phyloP scores from a whole-genome alignment of 2,888 invertebrate genomes.

The Acanthosepion esculentum region DNA sequence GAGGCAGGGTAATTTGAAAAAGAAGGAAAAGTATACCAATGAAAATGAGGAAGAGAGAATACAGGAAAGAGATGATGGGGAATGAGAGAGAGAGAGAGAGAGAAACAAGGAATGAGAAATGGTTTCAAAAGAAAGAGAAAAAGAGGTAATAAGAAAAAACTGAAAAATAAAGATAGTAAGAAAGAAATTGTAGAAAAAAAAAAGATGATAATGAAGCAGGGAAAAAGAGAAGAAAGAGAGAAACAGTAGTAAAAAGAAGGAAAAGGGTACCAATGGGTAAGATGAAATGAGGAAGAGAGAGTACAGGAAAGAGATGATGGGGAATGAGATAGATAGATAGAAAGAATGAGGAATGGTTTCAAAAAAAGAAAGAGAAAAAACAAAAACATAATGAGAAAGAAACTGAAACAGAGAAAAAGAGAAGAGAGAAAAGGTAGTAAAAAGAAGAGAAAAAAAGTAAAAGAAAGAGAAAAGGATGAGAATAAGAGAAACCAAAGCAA shows the following conservation, averaged over 20 bases:
- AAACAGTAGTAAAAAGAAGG: no score
- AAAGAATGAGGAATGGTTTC: not conserved
- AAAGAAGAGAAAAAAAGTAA: not conserved
- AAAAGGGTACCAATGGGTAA: not conserved
- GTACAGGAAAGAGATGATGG: no score
- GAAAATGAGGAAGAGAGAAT: not conserved
- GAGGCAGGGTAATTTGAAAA: not conserved
- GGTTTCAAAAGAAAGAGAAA: not conserved
- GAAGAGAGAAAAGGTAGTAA: no score
- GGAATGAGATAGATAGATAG: not conserved
- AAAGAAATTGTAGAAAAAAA: not conserved
- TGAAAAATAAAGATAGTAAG: no score
- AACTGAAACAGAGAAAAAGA: no score
- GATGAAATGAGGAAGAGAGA: not conserved
- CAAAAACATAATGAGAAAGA: no score
- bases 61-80: not conserved
- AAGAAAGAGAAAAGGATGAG: not conserved
- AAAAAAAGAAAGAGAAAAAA: not conserved
- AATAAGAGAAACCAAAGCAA: not conserved
- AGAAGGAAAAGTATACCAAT: no score
- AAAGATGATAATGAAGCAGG: not conserved
- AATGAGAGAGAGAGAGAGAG: no score
- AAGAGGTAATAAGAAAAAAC: no score
- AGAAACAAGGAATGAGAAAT: not conserved
- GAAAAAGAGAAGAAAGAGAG: not conserved